Evolutionary conservation across 92 coral and sea anemone species (phyloP), one percentile per base, ranked within the genome.

Genomic region (Montipora capitata): DNA sequence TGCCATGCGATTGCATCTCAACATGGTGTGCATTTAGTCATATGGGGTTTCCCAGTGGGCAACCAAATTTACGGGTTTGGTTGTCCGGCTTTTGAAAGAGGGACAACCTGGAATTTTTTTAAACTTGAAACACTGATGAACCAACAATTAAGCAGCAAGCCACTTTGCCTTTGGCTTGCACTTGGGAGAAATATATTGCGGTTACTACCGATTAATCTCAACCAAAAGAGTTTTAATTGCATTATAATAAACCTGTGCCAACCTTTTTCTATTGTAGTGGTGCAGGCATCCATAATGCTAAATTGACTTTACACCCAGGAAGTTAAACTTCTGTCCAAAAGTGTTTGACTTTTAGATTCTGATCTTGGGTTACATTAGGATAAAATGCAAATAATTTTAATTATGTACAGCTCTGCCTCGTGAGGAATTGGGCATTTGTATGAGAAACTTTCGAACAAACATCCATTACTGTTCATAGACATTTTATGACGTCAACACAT

Each of bases 281-380:
- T 71, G 56, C 76, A 71, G 76, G 76, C 76, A 71, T 71, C 76
- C 76, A 71, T 71, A 71, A 71, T 71, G 76, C 76, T 71, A 71
- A 35, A 71, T 16, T 13, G 8, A 71, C 4, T 2, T 4, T 40
- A 18, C 18, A 71, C 76, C 76, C 76, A 42, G 76, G 57, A 27
- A 27, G 35, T 27, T 27, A 27, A 27, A 27, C 35, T 27, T 27
- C 35, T 27, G 35, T 27, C 35, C 76, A 13, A 71, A 42, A 14
- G 7, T 6, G 7, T 41, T 20, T 71, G 76, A 42, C 76, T 71
- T 0, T 27, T 27, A 71, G 76, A 71, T 40, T n/a, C 52, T 75
- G 79, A 51, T n/a, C 48, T 17, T 54, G 65, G 65, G 64, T 75
- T 11, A 75, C 79, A 75, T 20, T 16, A 16, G 39, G 3, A n/a